Base-by-base conservation (phyloP, 2,797 vertebrate genomes). In the Catamblyrhynchus diadema region DNA sequence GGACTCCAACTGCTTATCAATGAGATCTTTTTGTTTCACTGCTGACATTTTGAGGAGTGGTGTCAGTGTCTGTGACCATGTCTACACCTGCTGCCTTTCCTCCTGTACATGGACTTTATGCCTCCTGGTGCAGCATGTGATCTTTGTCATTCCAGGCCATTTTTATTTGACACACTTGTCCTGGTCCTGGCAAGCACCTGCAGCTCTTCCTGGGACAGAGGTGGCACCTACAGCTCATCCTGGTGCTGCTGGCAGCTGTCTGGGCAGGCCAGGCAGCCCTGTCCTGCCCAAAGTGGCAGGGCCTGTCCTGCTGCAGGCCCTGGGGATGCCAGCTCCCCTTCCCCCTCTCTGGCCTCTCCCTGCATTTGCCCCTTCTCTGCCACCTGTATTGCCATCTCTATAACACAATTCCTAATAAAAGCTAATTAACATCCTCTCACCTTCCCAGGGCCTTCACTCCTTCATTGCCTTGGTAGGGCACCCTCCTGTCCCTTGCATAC, bases 331-430 rank as follows among this genome's bases (percentile, higher is more conserved):
- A 6, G 12, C n/a, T 85, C 35, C 33, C 32, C 37, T 81, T 69
- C 28, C 11, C 20, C 25, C 12, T 32, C 0, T 37, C 13, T 51
- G 28, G 8, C 24, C 27, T 37, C 67, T 39, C 19, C 45, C 62
- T 60, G 10, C 23, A 22, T 69, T 77, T 39, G 15, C 28, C 28
- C n/a, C 18, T n/a, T 39, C 28, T 51, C 33, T 69, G 28, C 24
- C 0, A 0, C 41, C 39, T 67, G 13, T 48, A 32, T 25, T 44
- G 12, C 32, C 1, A 1, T 32, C 17, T 51, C 66, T 59, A 23
- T 19, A 33, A 12, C 44, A 9, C 39, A 25, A 0, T 69, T 57
- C 17, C 69, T 66, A 14, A 59, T 35, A 45, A 42, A 28, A 50
- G n/a, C 12, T 75, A 15, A 42, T 84, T 65, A 81, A 47, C 3